Percentiles rank a stretch among this genome's conserved stretches.
These are phyloP conservation scores for Zoanthus solanderi DNA, from an alignment of 92 coral and sea anemone species.

Conservation along the genomic window DNA sequence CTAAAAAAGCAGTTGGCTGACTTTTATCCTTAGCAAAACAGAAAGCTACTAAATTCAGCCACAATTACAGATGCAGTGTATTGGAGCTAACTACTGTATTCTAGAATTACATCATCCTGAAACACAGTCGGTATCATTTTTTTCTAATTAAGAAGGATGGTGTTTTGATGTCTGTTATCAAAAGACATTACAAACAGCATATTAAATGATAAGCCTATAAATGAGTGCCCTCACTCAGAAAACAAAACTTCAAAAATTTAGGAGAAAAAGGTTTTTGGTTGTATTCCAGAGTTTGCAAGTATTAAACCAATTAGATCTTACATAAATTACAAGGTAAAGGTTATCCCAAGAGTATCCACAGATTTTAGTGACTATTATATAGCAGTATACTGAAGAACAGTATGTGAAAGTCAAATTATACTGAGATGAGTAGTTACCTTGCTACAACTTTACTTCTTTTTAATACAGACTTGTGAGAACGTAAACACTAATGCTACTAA, in stretches of 20 bases:
- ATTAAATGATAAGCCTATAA: slow-evolving; percentile 22
- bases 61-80: slow-evolving; percentile 58
- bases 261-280: slow-evolving; percentile 9
- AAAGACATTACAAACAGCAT: slow-evolving; percentile 39
- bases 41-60: slow-evolving; percentile 53
- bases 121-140: slow-evolving; percentile 55
- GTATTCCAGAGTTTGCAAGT: not conserved
- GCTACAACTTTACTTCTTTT: not conserved
- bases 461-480: not conserved
- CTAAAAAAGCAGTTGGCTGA: slow-evolving; percentile 52
- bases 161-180: slow-evolving; percentile 48
- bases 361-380: not conserved
- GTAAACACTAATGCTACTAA: not conserved
- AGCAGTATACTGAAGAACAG: not conserved
- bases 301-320: slow-evolving; percentile 21
- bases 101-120: slow-evolving; percentile 67
- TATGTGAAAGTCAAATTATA: not conserved
- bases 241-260: not conserved
- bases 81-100: slow-evolving; percentile 60
- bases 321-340: not conserved
- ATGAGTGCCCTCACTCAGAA: slow-evolving; percentile 25
- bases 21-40: slow-evolving; percentile 48
- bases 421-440: not conserved
- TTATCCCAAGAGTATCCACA: not conserved
- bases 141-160: slow-evolving; percentile 55